Evolutionary conservation across 2,888 invertebrate genomes (phyloP), one percentile per base, ranked within the genome.

Genomic region (Reticulitermes lucifugus): DNA sequence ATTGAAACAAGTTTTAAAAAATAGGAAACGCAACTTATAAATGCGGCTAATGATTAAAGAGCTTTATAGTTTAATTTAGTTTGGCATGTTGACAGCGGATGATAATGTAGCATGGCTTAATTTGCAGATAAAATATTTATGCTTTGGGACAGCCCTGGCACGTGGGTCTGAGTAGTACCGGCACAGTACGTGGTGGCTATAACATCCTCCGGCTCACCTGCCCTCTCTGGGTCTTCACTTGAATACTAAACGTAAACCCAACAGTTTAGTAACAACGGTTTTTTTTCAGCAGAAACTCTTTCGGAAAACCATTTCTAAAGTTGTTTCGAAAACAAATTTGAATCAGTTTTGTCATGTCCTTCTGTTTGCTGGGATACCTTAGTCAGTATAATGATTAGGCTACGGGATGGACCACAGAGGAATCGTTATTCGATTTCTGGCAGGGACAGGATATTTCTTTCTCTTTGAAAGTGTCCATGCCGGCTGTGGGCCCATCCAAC

Each of bases 41-140:
- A 65, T n/a, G n/a, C 25, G 65, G 65, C 25, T n/a, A 25, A n/a
- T 25, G 65, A 7, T 65, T 65, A 65, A 65, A 65, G 25, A 25
- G 25, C n/a, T 65, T 65, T 65, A 65, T n/a, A 9, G 25, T 65
- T 65, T 25, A 25, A 25, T 65, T 65, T 65, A 65, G 25, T 65
- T 65, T 25, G 60, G n/a, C 65, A 12, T 25, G 25, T 65, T 2
- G 65, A 14, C 10, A n/a, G 51, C 25, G 51, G 25, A 79, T 51
- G 55, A 79, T 55, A 79, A 79, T 79, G 51, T 51, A 79, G 22
- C 51, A 79, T 51, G 79, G 79, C 79, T 79, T 79, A 79, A 79
- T 79, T 79, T 79, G 51, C 51, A 79, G 79, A 79, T 79, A 79
- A 79, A 79, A 55, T 51, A 51, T 79, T 35, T 77, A 51, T 77